Conservation (phyloP, 2,888 invertebrate species). For the Morpho helenor region DNA sequence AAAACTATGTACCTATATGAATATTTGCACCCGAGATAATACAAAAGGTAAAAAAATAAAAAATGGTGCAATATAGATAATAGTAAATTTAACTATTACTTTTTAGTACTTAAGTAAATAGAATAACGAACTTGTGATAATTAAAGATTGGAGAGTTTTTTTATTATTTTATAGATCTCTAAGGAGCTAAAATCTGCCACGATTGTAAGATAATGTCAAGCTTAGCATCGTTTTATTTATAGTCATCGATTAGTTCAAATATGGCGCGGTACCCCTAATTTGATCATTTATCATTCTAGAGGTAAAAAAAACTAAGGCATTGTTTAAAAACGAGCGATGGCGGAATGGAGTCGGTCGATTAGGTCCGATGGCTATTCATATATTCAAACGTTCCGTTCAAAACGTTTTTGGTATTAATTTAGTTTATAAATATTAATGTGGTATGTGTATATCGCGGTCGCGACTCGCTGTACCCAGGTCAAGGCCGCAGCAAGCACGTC, state of each 20-base stretch:
- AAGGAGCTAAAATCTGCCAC: constrained; percentile 5
- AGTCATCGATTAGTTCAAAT: constrained; percentile 11
- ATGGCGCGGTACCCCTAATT: constrained; percentile 22
- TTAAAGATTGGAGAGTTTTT: neutral
- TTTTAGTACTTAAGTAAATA: too few relatives aligned
- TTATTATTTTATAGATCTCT: neutral
- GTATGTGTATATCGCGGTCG: constrained; percentile 42
- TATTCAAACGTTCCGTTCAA: constrained; percentile 59
- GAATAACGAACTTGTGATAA: too few relatives aligned
- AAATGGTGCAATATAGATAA: too few relatives aligned
- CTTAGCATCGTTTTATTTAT: constrained; percentile 12
- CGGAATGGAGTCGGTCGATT: constrained; percentile 43
- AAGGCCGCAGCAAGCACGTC: constrained; percentile 52
- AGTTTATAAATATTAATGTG: constrained; percentile 69
- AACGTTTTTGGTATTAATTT: constrained; percentile 67
- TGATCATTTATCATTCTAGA: constrained; percentile 27
- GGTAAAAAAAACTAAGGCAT: constrained; percentile 28
- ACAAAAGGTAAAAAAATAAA: too few relatives aligned
- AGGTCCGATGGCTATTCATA: constrained; percentile 67
- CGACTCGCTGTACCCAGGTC: constrained; percentile 49
- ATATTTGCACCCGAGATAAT: too few relatives aligned
- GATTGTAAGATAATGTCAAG: constrained; percentile 13
- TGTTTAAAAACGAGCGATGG: constrained; percentile 29
- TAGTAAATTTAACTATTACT: too few relatives aligned
- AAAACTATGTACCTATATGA: too few relatives aligned